Evolutionary conservation across 2,888 invertebrate species (phyloP), one percentile per base, ranked within the genome.

Genomic region (Monopis laevigella): DNA sequence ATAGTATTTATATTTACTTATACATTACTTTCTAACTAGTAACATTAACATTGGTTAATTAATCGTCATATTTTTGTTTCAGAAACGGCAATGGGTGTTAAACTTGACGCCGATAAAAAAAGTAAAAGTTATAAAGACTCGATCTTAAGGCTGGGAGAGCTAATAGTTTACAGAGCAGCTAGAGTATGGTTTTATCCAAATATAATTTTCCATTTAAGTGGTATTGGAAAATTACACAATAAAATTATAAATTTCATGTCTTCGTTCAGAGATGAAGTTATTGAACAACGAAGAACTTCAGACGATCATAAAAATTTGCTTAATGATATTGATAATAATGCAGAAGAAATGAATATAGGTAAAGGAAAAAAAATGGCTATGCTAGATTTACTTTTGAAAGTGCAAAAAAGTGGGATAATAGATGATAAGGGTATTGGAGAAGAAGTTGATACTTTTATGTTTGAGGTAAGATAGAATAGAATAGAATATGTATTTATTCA

Each of bases 371-470:
- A 78, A 53, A 65, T 83, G 57, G 86, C 86, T 0, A 85, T 88
- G 62, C 58, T 89, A 43, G 88, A 89, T 61, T 63, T 88, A 19
- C 55, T 89, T 3, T 53, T 89, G 3, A 78, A 84, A 40, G 77
- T 83, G 19, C 82, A 80, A 47, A 72, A 80, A 36, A 75, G 84
- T 45, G 85, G 84, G 1, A 59, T 70, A 43, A 64, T 88, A 13
- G 82, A 82, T 11, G 77, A 84, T 48, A 56, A 77, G 16, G 86
- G 86, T 41, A 84, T 89, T 36, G 72, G 85, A 42, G 86, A 88
- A 54, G 87, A 89, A 66, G 86, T 88, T 0, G 86, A 89, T 48
- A 89, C 88, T 0, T 88, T 89, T 50, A 84, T 88, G 84, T 89
- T 89, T 65, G 88, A 84, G 61, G 86, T 84, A 56, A 63, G n/a